phyloP scores from a whole-genome alignment of 2,888 invertebrate genomes.

The Drosophila kanekoi region DNA sequence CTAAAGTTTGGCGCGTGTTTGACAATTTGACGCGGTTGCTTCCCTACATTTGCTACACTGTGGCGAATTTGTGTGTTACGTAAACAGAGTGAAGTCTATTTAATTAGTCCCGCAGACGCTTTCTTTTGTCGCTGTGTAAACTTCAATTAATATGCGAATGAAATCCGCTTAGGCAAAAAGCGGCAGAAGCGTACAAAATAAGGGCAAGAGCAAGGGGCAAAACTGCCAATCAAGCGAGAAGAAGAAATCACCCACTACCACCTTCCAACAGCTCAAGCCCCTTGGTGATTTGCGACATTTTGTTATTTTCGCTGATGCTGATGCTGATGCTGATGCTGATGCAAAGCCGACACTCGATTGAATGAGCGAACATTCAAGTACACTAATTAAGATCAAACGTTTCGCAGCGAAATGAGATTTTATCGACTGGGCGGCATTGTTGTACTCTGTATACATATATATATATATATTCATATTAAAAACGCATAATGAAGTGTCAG shows the following conservation, averaged over 20 bases:
- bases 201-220: constrained; percentile 31
- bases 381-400: constrained; percentile 79
- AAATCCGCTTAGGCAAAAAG: constrained; percentile 74
- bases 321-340: constrained; percentile 65
- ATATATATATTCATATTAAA: constrained; percentile 71
- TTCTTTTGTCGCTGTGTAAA: constrained; percentile 68
- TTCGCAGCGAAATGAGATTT: constrained; percentile 69
- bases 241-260: constrained; percentile 10
- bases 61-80: constrained; percentile 18
- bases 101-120: constrained; percentile 47
- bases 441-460: constrained; percentile 47
- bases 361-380: constrained; percentile 65
- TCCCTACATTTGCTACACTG: constrained; percentile 40
- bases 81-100: constrained; percentile 25
- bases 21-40: constrained; percentile 62
- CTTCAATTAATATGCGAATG: constrained; percentile 78
- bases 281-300: constrained; percentile 75
- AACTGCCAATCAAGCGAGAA: constrained; percentile 63
- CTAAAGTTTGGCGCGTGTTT: constrained; percentile 60
- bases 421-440: constrained; percentile 61
- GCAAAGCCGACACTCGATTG: constrained; percentile 72
- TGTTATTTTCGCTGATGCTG: constrained; percentile 71
- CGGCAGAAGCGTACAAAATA: constrained; percentile 25
- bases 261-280: constrained; percentile 7
- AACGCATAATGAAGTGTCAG: constrained; percentile 80